These are phyloP conservation scores for Rousettus madagascariensis DNA, from an alignment of 2,797 vertebrate genomes.

Conservation along the genomic window DNA sequence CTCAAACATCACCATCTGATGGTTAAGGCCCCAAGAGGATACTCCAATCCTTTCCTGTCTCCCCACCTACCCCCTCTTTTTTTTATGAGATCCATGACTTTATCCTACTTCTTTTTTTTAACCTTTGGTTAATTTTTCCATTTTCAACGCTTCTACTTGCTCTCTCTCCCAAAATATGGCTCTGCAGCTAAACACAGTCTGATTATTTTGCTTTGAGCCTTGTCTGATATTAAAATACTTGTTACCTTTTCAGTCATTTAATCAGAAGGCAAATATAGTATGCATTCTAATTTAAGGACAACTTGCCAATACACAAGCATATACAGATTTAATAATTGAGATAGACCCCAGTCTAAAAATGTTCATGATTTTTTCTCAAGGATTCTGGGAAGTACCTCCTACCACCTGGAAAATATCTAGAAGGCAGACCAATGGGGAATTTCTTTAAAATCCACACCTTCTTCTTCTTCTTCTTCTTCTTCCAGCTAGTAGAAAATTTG, in stretches of 20 bases:
- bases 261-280: background rate
- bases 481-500: background rate
- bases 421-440: background rate
- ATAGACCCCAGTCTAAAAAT: background rate
- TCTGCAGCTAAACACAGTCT: background rate
- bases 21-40: background rate
- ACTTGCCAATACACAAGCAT: background rate
- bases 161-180: background rate
- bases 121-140: background rate
- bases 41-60: background rate
- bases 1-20: background rate
- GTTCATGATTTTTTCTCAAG: slow-evolving; percentile 30
- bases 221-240: slow-evolving; percentile 33
- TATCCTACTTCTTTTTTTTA: background rate
- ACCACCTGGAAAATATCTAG: background rate
- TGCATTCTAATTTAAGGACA: slow-evolving; percentile 17
- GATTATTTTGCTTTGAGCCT: slow-evolving; percentile 1
- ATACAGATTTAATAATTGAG: background rate
- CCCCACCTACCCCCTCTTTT: background rate
- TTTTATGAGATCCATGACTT: background rate
- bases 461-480: background rate
- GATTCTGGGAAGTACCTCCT: background rate
- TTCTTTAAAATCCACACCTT: slow-evolving; percentile 5
- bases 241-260: slow-evolving; percentile 19
- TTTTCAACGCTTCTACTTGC: slow-evolving; percentile 3